These are phyloP conservation scores for Penelope pileata DNA, from an alignment of 2,113 vertebrate species.

Conservation along the genomic window DNA sequence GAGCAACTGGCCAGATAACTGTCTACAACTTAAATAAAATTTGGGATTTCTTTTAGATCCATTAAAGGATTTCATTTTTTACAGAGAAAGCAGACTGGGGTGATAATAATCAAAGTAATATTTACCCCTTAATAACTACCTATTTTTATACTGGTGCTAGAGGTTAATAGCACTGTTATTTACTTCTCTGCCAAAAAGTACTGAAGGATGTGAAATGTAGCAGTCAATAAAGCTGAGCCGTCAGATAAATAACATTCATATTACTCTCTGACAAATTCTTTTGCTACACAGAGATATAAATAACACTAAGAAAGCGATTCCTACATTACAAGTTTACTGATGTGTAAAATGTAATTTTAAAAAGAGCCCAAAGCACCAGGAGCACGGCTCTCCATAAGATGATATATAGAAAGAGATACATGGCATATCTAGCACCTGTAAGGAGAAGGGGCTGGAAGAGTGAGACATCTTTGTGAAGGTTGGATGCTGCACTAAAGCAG, in stretches of 20 bases:
- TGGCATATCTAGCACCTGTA: constrained; percentile 37
- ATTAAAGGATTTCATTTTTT: constrained; percentile 67
- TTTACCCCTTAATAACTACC: constrained; percentile 82
- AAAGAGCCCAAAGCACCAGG: constrained; percentile 70
- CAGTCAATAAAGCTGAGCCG: constrained; percentile 81
- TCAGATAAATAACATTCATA: constrained; percentile 85
- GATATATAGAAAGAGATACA: constrained; percentile 42
- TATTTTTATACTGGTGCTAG: constrained; percentile 80
- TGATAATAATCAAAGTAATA: constrained; percentile 81
- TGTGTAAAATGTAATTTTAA: constrained; percentile 85
- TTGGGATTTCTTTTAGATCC: constrained; percentile 41
- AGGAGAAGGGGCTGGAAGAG: neutral
- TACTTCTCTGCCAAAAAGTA: constrained; percentile 81
- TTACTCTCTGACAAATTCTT: constrained; percentile 83
- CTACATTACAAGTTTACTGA: constrained; percentile 84
- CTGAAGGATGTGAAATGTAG: constrained; percentile 81
- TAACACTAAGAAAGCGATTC: constrained; percentile 80
- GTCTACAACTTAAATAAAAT: constrained; percentile 62
- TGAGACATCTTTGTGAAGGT: constrained; percentile 60
- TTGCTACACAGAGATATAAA: constrained; percentile 78
- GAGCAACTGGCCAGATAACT: neutral
- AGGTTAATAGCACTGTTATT: constrained; percentile 84
- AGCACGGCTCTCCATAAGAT: constrained; percentile 23
- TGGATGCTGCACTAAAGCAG: neutral
- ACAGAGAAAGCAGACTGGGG: constrained; percentile 70